A percentile compares a stretch with the other conserved stretches of the same genome.
These are phyloP conservation scores for Drosophila murphyi DNA, from an alignment of 1,140 invertebrate species.

Conservation along the genomic window DNA sequence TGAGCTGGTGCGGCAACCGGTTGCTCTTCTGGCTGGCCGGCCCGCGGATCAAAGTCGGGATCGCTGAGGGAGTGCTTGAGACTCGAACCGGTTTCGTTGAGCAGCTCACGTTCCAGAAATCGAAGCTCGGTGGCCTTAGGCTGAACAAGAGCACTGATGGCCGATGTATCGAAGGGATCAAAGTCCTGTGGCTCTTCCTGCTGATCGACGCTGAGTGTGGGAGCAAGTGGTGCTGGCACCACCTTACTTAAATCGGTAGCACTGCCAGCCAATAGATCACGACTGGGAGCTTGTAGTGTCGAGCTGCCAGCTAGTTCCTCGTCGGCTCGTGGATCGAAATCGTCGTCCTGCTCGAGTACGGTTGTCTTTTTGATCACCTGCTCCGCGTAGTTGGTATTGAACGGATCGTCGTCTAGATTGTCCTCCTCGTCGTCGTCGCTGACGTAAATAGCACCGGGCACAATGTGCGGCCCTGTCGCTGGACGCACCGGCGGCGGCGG, in stretches of 20 bases:
- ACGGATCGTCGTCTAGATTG: constrained; percentile 88
- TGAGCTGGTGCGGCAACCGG: background rate
- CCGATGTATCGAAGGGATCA: constrained; percentile 94
- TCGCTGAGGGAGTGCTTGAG: constrained; percentile 86
- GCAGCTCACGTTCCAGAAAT: constrained; percentile 90
- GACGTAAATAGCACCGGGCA: constrained; percentile 73
- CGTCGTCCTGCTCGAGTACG: constrained; percentile 88
- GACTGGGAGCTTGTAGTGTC: constrained; percentile 44
- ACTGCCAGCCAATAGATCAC: constrained; percentile 90
- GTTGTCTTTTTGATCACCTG: constrained; percentile 89
- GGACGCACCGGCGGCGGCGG: constrained; percentile 70
- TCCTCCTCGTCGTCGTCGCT: constrained; percentile 85
- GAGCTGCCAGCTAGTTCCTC: constrained; percentile 82
- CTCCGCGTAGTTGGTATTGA: constrained; percentile 93
- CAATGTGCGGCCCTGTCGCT: constrained; percentile 80
- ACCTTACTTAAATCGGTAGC: constrained; percentile 90
- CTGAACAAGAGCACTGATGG: constrained; percentile 88
- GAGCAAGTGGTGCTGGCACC: constrained; percentile 88
- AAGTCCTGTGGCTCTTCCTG: constrained; percentile 87
- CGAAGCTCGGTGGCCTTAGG: constrained; percentile 92
- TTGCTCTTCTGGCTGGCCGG: constrained; percentile 57
- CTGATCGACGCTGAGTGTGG: constrained; percentile 84
- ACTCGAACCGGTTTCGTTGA: constrained; percentile 84
- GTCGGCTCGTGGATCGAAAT: constrained; percentile 89
- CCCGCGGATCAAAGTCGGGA: constrained; percentile 91